Evolutionary conservation across 1,140 invertebrate species (phyloP).

Genomic region (Drosophila teissieri): DNA sequence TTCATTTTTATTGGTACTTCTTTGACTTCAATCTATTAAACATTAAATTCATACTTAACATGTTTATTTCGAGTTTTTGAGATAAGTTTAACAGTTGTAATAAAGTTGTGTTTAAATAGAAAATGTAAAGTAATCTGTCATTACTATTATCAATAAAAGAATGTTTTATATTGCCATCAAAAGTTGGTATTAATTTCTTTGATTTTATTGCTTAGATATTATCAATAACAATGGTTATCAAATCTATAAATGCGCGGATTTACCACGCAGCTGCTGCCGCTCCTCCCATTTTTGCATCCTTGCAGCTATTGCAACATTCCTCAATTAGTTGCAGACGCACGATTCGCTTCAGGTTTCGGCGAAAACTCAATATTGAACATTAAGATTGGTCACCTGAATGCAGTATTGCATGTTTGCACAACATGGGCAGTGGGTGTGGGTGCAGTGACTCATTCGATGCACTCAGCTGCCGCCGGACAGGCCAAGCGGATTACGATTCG

Average conservation of each 20-base stretch:
- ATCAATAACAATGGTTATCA: too few relatives aligned
- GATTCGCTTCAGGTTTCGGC: slow-evolving; percentile 17
- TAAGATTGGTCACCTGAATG: slow-evolving; percentile 46
- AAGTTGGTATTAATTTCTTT: too few relatives aligned
- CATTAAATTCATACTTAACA: not conserved
- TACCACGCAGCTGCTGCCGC: slow-evolving; percentile 11
- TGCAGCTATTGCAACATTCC: slow-evolving; percentile 31
- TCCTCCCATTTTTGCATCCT: not conserved
- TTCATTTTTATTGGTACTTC: not conserved
- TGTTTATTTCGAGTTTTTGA: too few relatives aligned
- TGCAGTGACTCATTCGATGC: slow-evolving; percentile 16
- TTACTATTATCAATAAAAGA: too few relatives aligned
- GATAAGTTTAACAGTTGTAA: too few relatives aligned
- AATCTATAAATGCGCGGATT: not conserved
- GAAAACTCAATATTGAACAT: slow-evolving; percentile 37
- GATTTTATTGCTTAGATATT: too few relatives aligned
- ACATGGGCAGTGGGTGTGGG: not conserved
- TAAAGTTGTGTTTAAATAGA: too few relatives aligned
- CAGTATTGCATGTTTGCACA: slow-evolving; percentile 7
- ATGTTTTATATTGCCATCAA: too few relatives aligned
- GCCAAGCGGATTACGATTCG: slow-evolving; percentile 64
- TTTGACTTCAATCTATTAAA: slow-evolving; percentile 4
- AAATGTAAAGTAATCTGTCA: too few relatives aligned
- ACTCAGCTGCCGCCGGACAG: slow-evolving; percentile 44
- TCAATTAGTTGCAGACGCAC: slow-evolving; percentile 32